Base-by-base conservation (phyloP, 2,113 vertebrate species). In the Lanius ludovicianus region DNA sequence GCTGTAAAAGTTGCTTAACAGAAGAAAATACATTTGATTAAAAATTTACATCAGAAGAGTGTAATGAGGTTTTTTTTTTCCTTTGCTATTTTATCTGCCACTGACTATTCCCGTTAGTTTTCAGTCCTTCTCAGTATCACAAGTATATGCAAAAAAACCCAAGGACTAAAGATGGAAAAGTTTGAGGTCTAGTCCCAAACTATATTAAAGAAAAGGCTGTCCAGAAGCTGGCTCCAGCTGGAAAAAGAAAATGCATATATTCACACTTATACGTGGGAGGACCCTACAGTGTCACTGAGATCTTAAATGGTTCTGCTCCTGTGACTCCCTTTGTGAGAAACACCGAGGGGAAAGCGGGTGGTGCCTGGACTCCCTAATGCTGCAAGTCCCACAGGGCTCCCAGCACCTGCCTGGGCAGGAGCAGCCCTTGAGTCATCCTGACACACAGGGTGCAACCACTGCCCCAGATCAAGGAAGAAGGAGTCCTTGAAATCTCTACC, bases 1-100 rank as follows among this genome's bases (percentile, higher is more conserved):
- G 22, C 82, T 82, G 92, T 74, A 87, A 94, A 96, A 96, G 84
- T 77, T 93, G 82, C 92, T 89, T 84, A 84, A 96, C 46, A 84
- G 90, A 70, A 96, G 84, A 87, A 97, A 97, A 96, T 41, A 69
- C 49, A 89, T 68, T 90, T 67, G 30, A 97, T 96, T 96, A 97
- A 97, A 97, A 97, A 97, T 97, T 97, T 95, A 97, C 78, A 91
- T 80, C 47, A 67, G 67, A 94, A 86, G n/a, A 89, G 70, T 24
- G 55, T 47, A 89, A 73, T 18, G 49, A 37, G 47, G 24, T 5
- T 35, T n/a, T 67, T 46, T 73, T 60, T 41, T 41, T 63, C 35
- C 30, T 53, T 73, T 95, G 73, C 60, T 78, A 19, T 89, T 94
- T 94, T 74, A 95, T 82, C 84, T 92, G 91, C 69, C 80, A 71